Percentiles rank a stretch among this genome's conserved stretches.
phyloP scores from a whole-genome alignment of 2,888 invertebrate species.

The Aphrophora alni region DNA sequence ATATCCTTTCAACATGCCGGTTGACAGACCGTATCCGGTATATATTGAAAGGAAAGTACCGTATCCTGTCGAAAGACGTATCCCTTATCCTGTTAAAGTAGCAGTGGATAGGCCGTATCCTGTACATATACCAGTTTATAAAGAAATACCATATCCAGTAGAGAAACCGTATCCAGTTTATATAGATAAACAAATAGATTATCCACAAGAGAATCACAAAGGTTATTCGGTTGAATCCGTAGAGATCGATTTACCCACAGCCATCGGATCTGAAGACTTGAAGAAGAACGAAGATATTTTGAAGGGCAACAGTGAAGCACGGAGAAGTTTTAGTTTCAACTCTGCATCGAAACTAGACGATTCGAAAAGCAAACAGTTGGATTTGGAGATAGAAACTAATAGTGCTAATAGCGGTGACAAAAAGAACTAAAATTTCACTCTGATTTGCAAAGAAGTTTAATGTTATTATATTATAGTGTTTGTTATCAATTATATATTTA shows the following conservation, averaged over 20 bases:
- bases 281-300: neutral
- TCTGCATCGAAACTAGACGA: too few relatives aligned
- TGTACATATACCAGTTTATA: neutral
- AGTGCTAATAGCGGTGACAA: neutral
- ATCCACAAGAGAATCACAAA: neutral
- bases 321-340: neutral
- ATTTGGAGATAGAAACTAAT: neutral
- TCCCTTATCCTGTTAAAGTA: neutral
- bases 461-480: too few relatives aligned
- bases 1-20: neutral
- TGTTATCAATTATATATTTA: too few relatives aligned
- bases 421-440: neutral
- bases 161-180: neutral
- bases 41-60: neutral
- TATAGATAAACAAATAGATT: neutral
- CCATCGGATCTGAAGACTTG: neutral
- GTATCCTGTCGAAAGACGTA: neutral
- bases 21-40: neutral
- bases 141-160: neutral
- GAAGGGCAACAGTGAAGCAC: neutral
- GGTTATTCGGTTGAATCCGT: neutral
- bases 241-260: neutral
- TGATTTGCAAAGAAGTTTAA: too few relatives aligned
- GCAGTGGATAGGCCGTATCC: neutral
- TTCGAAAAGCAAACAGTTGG: neutral